A percentile compares a stretch with the other conserved stretches of the same genome.
These are phyloP conservation scores for Eulemur macaco DNA, from an alignment of 2,113 vertebrate species.

Conservation along the genomic window DNA sequence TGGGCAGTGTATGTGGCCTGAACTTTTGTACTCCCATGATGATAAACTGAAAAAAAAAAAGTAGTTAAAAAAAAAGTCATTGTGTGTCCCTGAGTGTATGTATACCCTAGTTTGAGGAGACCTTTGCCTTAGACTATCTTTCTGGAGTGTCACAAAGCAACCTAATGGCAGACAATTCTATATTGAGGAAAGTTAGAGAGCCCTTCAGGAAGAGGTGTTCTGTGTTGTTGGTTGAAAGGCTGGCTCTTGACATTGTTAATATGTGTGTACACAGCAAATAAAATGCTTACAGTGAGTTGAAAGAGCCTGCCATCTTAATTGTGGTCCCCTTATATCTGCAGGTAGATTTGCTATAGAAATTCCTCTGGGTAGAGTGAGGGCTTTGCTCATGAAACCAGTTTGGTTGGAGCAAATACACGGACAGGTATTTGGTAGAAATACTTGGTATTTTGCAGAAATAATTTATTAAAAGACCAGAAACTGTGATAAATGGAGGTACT, in stretches of 20 bases:
- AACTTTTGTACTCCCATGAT: no score
- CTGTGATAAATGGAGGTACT: constrained; percentile 82
- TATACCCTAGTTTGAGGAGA: constrained; percentile 9
- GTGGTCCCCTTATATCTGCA: background rate
- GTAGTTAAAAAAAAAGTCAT: background rate
- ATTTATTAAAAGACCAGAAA: constrained; percentile 83
- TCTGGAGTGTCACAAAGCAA: background rate
- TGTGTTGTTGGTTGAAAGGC: constrained; percentile 27
- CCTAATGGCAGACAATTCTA: background rate
- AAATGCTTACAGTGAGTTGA: background rate
- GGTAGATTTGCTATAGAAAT: background rate
- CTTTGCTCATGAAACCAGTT: background rate
- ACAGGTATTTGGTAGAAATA: background rate
- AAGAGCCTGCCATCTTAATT: background rate
- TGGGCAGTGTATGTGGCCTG: no score
- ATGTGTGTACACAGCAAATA: background rate
- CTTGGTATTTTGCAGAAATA: constrained; percentile 70
- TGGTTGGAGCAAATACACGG: background rate
- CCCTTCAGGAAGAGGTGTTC: background rate
- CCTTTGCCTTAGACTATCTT: constrained; percentile 14
- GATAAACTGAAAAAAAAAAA: no score
- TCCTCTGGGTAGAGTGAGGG: background rate
- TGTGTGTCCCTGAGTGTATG: background rate
- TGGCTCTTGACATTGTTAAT: background rate
- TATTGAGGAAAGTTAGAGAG: background rate